A percentile compares a stretch with the other conserved stretches of the same genome.
These are phyloP conservation scores for Matsumyia berberina DNA, from an alignment of 2,888 invertebrate species.

Conservation along the genomic window DNA sequence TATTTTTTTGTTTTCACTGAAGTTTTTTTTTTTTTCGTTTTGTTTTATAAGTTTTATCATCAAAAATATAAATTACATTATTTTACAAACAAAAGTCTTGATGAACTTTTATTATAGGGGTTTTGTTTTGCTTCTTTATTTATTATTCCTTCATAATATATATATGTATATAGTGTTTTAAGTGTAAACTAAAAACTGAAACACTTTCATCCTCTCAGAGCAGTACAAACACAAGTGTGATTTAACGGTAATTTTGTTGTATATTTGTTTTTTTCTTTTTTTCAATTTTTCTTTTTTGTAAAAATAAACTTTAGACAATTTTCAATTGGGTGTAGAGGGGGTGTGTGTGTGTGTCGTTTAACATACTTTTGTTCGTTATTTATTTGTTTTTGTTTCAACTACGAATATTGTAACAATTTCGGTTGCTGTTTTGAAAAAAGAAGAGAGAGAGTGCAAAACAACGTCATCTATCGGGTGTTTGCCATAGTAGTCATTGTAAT, in stretches of 20 bases:
- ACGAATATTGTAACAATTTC: constrained; percentile 59
- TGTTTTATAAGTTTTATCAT: constrained; percentile 63
- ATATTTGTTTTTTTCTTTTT: constrained; percentile 35
- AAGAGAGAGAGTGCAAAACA: constrained; percentile 78
- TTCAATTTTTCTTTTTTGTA: constrained; percentile 56
- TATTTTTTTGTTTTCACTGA: constrained; percentile 19
- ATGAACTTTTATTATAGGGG: constrained; percentile 63
- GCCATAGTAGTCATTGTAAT: constrained; percentile 72
- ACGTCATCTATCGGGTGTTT: constrained; percentile 66
- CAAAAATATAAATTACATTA: constrained; percentile 76
- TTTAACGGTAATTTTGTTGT: constrained; percentile 58
- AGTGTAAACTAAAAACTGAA: constrained; percentile 62
- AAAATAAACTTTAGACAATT: constrained; percentile 71
- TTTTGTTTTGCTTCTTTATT: constrained; percentile 69
- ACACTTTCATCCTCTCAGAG: constrained; percentile 70
- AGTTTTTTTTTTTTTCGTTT: constrained; percentile 20
- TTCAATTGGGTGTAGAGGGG: constrained; percentile 46
- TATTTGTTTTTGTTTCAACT: constrained; percentile 46
- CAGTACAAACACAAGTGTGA: constrained; percentile 68
- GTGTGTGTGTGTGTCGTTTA: constrained; percentile 34
- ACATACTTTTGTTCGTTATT: constrained; percentile 58
- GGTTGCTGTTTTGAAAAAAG: constrained; percentile 79
- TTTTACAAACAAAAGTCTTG: constrained; percentile 73
- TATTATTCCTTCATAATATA: constrained; percentile 14
- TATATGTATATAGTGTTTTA: constrained; percentile 48